Evolutionary conservation across 2,797 vertebrate genomes (phyloP), one percentile per base, ranked within the genome.

Genomic region (Dendrocincla tyrannina): DNA sequence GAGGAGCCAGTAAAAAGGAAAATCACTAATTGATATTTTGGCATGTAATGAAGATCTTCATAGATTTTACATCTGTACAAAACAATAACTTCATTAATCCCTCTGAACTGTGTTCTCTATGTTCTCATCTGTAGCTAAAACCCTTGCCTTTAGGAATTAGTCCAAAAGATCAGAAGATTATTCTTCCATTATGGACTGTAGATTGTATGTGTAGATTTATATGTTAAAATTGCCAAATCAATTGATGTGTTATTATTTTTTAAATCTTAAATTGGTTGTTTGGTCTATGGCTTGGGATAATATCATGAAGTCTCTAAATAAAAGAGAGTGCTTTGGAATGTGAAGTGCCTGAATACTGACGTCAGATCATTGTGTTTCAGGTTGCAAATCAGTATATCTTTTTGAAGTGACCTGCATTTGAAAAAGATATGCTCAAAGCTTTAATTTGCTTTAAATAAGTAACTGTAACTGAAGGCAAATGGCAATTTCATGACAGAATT

Each of bases 81-180:
- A 95, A 95, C 66, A 95, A 79, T 75, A 93, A 55, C 47, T 88
- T 85, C 68, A 46, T 89, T 91, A 93, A 85, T 80, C 52, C 35
- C 35, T 92, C 56, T 85, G 70, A 95, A 89, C 33, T 64, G n/a
- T 56, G 52, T 49, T 83, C 50, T 85, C 47, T 72, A 44, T 95
- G 79, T 88, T 91, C 86, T 93, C 69, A 37, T 89, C 30, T 2
- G 1, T 74, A 56, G 76, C 76, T 93, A 82, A 95, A 96, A 62
- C 59, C 20, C 72, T 89, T 88, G 66, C 75, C 63, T 75, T 75
- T 89, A 91, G 92, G 82, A 88, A 73, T 44, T 53, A 85, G 56
- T 96, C 92, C 91, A 97, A 94, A 96, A 96, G 87, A 95, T 88
- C 78, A 88, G 62, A 73, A 92, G 84, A 91, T 89, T 87, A 42